Evolutionary conservation across 1,140 invertebrate genomes (phyloP), one percentile per base, ranked within the genome.

Genomic region (Latrodectus geometricus): DNA sequence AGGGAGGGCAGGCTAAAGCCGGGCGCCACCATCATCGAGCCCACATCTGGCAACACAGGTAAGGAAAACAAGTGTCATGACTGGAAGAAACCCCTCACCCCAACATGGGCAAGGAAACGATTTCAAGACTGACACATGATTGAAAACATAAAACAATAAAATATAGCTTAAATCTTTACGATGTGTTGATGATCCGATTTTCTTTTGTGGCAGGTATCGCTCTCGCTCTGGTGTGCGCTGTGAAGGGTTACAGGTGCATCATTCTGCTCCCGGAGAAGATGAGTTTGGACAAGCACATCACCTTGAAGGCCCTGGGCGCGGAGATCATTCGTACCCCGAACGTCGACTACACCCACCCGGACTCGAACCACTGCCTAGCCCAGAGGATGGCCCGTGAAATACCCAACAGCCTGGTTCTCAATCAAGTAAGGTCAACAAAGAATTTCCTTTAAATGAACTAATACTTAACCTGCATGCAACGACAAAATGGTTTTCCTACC

Each of bases 191-290:
- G 35, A 5, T 35, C 5, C 35, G 2, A 35, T 35, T 35, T 35
- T 5, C 35, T 35, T 35, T 35, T 5, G 35, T 35, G 35, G 35
- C 75, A 94, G 94, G 98, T 66, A 98, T 99, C 91, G 98, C 98
- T 61, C 90, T 99, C 68, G 98, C 98, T 0, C 93, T 99, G 91
- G 97, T 96, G 49, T 94, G 96, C 82, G 97, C 98, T 69, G 96
- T 98, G 0, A 98, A 96, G 92, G 97, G 97, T 7, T 99, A 99
- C 91, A 94, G 94, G 86, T 99, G 98, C 91, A 96, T 99, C 68
- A 99, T 99, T 91, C 97, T 99, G 0, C 96, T 99, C 95, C 98
- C 98, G 0, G 96, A 99, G 89, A 99, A 99, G 92, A 99, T 99
- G 97, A 98, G 97, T 23, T 95, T 96, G 91, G 98, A 99, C 92